Conservation (phyloP, 92 coral and sea anemone species). For the Palythoa grandiflora region DNA sequence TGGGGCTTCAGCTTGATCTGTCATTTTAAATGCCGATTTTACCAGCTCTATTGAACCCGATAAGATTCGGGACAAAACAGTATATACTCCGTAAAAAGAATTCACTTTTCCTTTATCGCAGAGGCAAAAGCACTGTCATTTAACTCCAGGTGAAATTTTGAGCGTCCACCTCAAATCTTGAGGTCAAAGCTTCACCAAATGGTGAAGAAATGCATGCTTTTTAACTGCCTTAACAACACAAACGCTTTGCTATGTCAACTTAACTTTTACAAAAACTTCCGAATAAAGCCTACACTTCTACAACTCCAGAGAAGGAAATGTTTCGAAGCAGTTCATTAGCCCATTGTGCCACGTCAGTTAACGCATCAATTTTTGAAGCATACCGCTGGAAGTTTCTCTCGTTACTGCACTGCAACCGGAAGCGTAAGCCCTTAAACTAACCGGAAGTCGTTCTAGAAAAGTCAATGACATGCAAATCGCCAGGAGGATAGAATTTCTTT, state of each 20-base stretch:
- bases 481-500: not conserved
- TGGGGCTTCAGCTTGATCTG: not conserved
- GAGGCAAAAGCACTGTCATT: conserved; percentile 12
- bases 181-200: not conserved
- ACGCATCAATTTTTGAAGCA: not conserved
- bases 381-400: not conserved
- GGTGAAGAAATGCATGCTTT: not conserved
- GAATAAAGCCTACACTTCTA: no score
- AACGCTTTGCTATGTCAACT: not conserved
- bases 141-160: not conserved
- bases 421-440: not conserved
- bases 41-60: not conserved
- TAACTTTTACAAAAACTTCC: no score
- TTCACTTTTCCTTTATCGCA: not conserved
- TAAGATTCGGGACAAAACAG: not conserved
- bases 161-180: not conserved
- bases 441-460: not conserved
- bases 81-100: not conserved
- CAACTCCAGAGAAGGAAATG: no score
- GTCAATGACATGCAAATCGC: not conserved
- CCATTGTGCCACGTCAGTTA: conserved; percentile 5
- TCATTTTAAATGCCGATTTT: not conserved
- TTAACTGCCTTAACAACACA: not conserved
- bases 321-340: not conserved
- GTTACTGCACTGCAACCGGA: conserved; percentile 1